These are phyloP conservation scores for Willowsia nigromaculata DNA, from an alignment of 2,888 invertebrate species.

Conservation along the genomic window DNA sequence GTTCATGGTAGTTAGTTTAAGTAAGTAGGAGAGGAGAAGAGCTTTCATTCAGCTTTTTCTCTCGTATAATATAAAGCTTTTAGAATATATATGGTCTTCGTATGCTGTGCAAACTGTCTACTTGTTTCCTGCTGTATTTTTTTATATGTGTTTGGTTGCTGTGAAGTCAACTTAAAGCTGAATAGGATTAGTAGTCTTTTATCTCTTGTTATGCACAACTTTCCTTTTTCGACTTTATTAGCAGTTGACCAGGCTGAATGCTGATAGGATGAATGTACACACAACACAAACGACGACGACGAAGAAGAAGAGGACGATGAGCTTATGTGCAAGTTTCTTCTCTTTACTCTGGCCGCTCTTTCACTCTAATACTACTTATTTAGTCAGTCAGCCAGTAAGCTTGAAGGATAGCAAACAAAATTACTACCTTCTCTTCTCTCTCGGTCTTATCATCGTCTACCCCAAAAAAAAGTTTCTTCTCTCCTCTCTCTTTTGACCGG, in stretches of 20 bases:
- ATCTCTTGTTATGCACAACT: slow-evolving; percentile 76
- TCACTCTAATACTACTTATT: slow-evolving; percentile 66
- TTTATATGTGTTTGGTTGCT: slow-evolving; percentile 48
- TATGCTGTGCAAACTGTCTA: slow-evolving; percentile 41
- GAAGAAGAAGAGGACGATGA: slow-evolving; percentile 12
- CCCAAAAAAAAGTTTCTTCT: slow-evolving; percentile 51
- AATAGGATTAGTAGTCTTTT: slow-evolving; percentile 77
- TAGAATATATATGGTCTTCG: neutral
- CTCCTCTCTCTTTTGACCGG: slow-evolving; percentile 44
- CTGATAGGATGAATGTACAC: slow-evolving; percentile 68
- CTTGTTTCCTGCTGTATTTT: slow-evolving; percentile 46
- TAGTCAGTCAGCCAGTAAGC: slow-evolving; percentile 71
- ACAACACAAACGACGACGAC: slow-evolving; percentile 10
- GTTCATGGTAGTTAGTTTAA: slow-evolving; percentile 53
- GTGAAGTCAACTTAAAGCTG: slow-evolving; percentile 70
- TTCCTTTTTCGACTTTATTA: slow-evolving; percentile 72
- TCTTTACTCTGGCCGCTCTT: neutral
- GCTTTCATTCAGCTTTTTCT: slow-evolving; percentile 48
- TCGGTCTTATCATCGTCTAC: slow-evolving; percentile 59
- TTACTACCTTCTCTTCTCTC: slow-evolving; percentile 65
- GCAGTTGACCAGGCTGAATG: slow-evolving; percentile 71
- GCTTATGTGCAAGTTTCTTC: slow-evolving; percentile 24
- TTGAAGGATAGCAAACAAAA: slow-evolving; percentile 73
- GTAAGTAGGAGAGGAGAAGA: slow-evolving; percentile 32
- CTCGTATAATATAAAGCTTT: neutral